Evolutionary conservation across 2,888 invertebrate genomes (phyloP).

Genomic region (Sarcophaga variegata): DNA sequence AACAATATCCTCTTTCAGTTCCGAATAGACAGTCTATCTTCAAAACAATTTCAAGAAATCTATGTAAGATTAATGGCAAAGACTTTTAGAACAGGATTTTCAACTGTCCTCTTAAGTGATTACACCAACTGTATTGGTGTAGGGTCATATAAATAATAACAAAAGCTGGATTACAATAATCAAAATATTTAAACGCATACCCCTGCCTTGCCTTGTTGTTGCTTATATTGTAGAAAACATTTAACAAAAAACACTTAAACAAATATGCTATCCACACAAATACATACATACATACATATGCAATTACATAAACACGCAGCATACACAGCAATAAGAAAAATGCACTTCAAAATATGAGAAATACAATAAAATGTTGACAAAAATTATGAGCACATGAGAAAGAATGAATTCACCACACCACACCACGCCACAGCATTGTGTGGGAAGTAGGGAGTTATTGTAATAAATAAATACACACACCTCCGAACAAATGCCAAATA

Average conservation of each 20-base stretch:
- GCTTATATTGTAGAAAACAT: background rate
- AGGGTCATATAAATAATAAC: background rate
- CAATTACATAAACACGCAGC: background rate
- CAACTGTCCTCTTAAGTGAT: no score
- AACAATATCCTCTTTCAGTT: no score
- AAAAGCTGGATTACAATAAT: conserved; percentile 34
- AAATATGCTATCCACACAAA: no score
- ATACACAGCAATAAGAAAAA: conserved; percentile 4
- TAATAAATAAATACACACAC: conserved; percentile 20
- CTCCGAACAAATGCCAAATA: background rate
- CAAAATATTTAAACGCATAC: conserved; percentile 21
- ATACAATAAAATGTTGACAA: conserved; percentile 29
- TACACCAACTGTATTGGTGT: no score
- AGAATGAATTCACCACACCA: no score
- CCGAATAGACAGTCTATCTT: no score
- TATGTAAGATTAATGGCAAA: no score
- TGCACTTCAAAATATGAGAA: conserved; percentile 1
- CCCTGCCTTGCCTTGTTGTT: no score
- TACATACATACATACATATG: background rate
- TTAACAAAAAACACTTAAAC: background rate
- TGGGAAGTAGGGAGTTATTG: no score
- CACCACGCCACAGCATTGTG: no score
- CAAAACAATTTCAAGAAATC: no score
- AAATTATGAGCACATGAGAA: background rate
- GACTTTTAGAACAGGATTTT: no score